Percentiles rank a stretch among this genome's conserved stretches.
Evolutionary conservation across 2,113 vertebrate species (phyloP).

Genomic region (Planiliza haematocheilus): DNA sequence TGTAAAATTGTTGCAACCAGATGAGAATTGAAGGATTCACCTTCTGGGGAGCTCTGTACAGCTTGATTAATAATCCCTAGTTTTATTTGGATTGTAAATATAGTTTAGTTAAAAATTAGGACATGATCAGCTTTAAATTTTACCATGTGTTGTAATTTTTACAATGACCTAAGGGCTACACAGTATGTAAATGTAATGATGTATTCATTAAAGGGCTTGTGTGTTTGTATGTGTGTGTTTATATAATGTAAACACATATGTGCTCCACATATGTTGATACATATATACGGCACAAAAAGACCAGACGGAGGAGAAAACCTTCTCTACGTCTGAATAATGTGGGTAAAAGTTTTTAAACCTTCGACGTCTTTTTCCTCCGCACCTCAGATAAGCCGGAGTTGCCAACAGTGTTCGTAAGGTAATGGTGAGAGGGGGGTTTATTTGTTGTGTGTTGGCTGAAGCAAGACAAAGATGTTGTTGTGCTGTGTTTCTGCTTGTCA

Average conservation of each 20-base stretch:
- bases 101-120: too few relatives aligned
- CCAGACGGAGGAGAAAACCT: not conserved
- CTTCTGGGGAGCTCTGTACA: too few relatives aligned
- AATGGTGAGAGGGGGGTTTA: constrained; percentile 50
- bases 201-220: not conserved
- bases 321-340: constrained; percentile 21
- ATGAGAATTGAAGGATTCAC: not conserved
- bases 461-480: constrained; percentile 48
- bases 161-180: too few relatives aligned
- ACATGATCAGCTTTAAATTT: too few relatives aligned
- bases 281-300: not conserved
- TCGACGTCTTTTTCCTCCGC: constrained; percentile 63
- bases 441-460: constrained; percentile 58
- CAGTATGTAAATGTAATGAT: too few relatives aligned
- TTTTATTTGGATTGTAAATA: too few relatives aligned
- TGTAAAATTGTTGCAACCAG: too few relatives aligned
- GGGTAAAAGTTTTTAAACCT: constrained; percentile 53
- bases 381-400: constrained; percentile 80
- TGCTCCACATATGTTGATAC: not conserved
- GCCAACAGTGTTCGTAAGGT: constrained; percentile 77
- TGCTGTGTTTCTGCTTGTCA: constrained; percentile 68
- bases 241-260: not conserved
- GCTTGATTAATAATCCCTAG: too few relatives aligned
- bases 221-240: not conserved
- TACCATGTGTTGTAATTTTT: too few relatives aligned